Evolutionary conservation across 2,888 invertebrate genomes (phyloP), one percentile per base, ranked within the genome.

Genomic region (Morpho deidamia): DNA sequence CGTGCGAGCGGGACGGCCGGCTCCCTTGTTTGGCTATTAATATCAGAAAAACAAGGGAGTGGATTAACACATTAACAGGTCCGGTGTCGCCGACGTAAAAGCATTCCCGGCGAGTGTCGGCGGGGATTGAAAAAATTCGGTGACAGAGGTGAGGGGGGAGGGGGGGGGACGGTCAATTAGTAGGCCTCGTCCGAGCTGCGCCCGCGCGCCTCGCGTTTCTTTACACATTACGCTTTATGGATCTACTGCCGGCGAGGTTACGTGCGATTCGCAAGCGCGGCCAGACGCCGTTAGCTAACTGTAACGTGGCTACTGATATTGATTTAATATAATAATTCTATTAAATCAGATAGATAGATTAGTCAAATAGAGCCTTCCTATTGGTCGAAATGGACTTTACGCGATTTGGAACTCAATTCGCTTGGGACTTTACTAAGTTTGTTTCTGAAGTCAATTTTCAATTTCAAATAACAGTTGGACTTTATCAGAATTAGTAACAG

Each of bases 31-130:
- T 75, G 76, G 78, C 78, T 76, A 83, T 82, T 81, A 83, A 81
- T 84, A 82, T 78, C 78, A 71, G 72, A 71, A 70, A 70, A 76
- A 83, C 84, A 78, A 75, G 78, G 69, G 73, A 86, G 81, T 84
- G 85, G 83, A 87, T 87, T 87, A 87, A 87, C 82, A 87, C 86
- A 85, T 86, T 85, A 86, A 78, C 76, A 72, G 81, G 75, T 70
- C 75, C 74, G 70, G 62, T 65, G 78, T 75, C 82, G 81, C 76
- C 78, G 65, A 76, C 67, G 76, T 86, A 81, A 87, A 85, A 86
- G 84, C 85, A 81, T 85, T 85, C 83, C 79, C 71, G 74, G 69
- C 66, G 69, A 67, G 68, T 80, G 83, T 79, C 74, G 68, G 64
- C 56, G 45, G 52, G 56, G 48, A 40, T 53, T 51, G 51, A 63